A percentile compares a stretch with the other conserved stretches of the same genome.
phyloP scores from a whole-genome alignment of 2,888 invertebrate genomes.

The Serrognathus titanus region DNA sequence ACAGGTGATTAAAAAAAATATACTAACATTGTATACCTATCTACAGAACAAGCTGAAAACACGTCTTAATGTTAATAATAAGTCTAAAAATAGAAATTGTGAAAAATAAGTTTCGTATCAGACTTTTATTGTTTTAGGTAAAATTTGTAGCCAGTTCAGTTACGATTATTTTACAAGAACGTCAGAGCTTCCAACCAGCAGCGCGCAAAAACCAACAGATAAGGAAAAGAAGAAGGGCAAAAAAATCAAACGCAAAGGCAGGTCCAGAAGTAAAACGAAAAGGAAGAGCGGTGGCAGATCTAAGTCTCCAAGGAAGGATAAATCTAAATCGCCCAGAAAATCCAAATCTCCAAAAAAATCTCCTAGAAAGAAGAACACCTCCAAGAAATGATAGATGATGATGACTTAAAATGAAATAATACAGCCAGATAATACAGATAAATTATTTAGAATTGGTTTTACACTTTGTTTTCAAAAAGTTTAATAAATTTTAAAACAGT shows the following conservation, averaged over 20 bases:
- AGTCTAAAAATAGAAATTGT: too few species aligned
- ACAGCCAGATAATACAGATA: too few species aligned
- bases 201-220: conserved; percentile 36
- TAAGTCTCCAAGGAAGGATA: conserved; percentile 13
- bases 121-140: conserved; percentile 44
- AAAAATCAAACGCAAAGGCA: conserved; percentile 35
- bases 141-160: conserved; percentile 54
- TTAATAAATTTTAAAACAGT: too few species aligned
- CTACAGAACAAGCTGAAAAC: too few species aligned
- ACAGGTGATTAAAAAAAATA: conserved; percentile 55
- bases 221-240: conserved; percentile 41
- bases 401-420: too few species aligned
- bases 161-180: conserved; percentile 57
- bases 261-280: conserved; percentile 39
- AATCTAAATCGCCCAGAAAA: neutral
- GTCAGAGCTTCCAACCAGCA: conserved; percentile 36
- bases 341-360: conserved; percentile 36
- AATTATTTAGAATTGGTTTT: too few species aligned
- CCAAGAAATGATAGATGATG: too few species aligned
- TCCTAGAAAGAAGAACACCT: conserved; percentile 30
- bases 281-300: conserved; percentile 21
- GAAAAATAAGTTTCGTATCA: too few species aligned
- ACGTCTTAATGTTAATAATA: neutral
- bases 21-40: neutral
- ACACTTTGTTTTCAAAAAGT: too few species aligned